Evolutionary conservation across 2,888 invertebrate species (phyloP), one percentile per base, ranked within the genome.

Genomic region (Cistogaster globosa): DNA sequence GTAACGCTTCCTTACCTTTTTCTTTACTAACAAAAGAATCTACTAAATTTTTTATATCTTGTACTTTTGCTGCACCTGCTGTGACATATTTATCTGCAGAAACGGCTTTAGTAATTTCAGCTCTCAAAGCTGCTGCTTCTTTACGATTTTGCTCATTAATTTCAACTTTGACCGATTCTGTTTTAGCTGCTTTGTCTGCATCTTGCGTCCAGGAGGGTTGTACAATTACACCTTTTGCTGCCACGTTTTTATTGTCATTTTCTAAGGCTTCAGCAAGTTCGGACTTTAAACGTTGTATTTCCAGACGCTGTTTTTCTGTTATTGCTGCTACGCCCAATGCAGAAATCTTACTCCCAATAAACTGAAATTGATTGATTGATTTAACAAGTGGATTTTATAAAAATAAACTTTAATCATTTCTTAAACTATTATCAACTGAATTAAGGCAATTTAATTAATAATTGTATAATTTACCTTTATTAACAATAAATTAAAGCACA

Each of bases 191-290:
- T 36, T 20, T 78, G 1, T 67, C 5, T 11, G 16, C 20, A n/a
- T 26, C 16, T n/a, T 88, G 87, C 1, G 90, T 90, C 92, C 92
- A 92, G 0, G n/a, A 45, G 0, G 92, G 92, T 60, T 92, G 92
- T 36, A 91, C 89, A 48, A 92, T 86, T 3, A 89, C 87, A 0
- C 90, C 90, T 80, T 83, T 58, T 12, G 67, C 68, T 0, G 79
- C 85, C 67, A 87, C 87, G 45, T 87, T 75, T 22, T 63, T 63
- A 62, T 72, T 86, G 16, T 85, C 85, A 0, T 84, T 87, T 16
- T 90, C 89, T 2, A 91, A 86, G 8, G 91, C 90, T 9, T 83
- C 79, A 20, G 84, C 88, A 14, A 92, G 84, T 80, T 92, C 89
- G 16, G 87, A 85, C n/a, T 91, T 90, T 42, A 92, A 77, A 65